Conservation (phyloP, 1,140 invertebrate species). For the Macrobrachium nipponense region DNA sequence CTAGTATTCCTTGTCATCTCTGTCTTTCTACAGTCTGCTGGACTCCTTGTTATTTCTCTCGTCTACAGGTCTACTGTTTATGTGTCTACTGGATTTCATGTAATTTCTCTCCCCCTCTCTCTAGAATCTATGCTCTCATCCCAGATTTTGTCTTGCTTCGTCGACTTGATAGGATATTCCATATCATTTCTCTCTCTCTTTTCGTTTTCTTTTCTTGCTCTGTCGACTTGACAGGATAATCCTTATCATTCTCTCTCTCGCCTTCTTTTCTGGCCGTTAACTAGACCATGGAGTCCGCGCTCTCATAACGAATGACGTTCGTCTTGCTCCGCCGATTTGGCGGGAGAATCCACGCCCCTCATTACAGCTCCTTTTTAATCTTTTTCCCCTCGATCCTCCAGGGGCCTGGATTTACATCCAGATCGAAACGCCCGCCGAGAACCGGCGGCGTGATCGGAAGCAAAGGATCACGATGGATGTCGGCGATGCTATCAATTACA, state of each 20-base stretch:
- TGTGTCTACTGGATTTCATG: background rate
- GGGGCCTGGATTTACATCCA: slow-evolving; percentile 65
- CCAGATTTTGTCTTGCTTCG: background rate
- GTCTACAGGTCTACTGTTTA: too few species aligned
- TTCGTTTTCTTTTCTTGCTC: too few species aligned
- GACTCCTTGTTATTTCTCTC: too few species aligned
- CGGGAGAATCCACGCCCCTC: background rate
- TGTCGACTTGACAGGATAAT: too few species aligned
- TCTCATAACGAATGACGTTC: too few species aligned
- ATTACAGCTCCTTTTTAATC: background rate
- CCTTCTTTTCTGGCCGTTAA: too few species aligned
- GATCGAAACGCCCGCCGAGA: slow-evolving; percentile 58
- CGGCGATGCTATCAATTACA: slow-evolving; percentile 63
- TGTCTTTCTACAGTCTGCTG: too few species aligned
- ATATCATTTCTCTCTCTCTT: too few species aligned
- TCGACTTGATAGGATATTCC: background rate
- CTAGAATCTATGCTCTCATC: background rate
- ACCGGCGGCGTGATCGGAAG: slow-evolving; percentile 31
- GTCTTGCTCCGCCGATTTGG: background rate
- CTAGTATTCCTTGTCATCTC: too few species aligned
- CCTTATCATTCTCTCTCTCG: too few species aligned
- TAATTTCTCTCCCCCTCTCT: too few species aligned
- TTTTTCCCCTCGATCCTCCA: background rate
- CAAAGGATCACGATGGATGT: slow-evolving; percentile 48
- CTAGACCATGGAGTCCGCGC: too few species aligned